Conservation (phyloP, 2,888 invertebrate species). For the Frankliniella fusca region DNA sequence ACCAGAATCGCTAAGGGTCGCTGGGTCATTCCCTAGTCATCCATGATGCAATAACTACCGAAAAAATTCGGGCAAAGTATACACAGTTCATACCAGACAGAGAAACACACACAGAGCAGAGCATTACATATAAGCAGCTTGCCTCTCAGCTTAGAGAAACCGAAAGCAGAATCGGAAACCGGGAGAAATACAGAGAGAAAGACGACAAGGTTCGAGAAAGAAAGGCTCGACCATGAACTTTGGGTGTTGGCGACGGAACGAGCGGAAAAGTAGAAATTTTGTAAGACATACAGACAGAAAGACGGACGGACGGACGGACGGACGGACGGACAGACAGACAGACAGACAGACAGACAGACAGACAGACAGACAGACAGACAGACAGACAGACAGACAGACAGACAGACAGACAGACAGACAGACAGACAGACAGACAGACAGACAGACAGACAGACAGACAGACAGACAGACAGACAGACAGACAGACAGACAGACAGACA, state of each 20-base stretch:
- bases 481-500: neutral
- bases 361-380: neutral
- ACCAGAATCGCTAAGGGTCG: neutral
- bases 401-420: neutral
- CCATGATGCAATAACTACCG: slow-evolving; percentile 14
- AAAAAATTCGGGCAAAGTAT: neutral
- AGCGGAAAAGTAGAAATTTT: neutral
- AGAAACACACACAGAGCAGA: neutral
- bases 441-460: neutral
- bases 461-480: neutral
- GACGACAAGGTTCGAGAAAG: neutral
- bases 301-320: too few relatives aligned
- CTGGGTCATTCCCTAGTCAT: neutral
- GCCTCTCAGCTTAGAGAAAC: neutral
- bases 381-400: neutral
- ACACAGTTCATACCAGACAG: neutral
- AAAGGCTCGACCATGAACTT: too few relatives aligned
- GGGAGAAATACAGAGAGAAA: neutral
- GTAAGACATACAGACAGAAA: neutral
- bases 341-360: neutral
- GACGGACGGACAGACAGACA: neutral
- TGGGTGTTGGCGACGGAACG: neutral
- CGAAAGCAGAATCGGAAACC: neutral
- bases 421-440: neutral
- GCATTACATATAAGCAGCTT: neutral